These are phyloP conservation scores for Theristicus caerulescens DNA, from an alignment of 2,113 vertebrate genomes.

Conservation along the genomic window DNA sequence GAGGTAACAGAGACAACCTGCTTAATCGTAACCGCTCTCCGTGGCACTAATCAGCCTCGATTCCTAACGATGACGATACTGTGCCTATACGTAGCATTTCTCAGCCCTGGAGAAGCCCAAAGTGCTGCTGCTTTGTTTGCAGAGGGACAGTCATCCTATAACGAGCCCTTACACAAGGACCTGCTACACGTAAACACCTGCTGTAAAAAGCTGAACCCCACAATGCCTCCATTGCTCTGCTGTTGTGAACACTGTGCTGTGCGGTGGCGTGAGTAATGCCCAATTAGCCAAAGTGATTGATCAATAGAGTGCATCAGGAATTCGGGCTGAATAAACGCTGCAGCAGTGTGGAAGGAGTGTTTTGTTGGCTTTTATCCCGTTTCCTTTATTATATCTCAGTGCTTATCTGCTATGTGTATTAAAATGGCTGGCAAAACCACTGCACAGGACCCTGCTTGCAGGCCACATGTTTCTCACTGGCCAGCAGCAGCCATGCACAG, in stretches of 20 bases:
- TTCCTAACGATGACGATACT: background rate
- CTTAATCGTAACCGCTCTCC: background rate
- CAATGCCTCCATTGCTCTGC: background rate
- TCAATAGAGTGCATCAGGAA: constrained; percentile 1
- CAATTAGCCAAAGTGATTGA: constrained; percentile 36
- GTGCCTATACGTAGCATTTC: background rate
- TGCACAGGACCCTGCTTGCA: background rate
- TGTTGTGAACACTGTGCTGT: background rate
- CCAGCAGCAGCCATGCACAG: background rate
- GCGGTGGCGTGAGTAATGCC: background rate
- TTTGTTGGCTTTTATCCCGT: background rate
- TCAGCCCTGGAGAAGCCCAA: background rate
- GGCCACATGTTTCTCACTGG: background rate
- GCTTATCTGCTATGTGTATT: background rate
- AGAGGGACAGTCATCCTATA: background rate
- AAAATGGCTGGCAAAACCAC: constrained; percentile 19
- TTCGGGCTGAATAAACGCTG: background rate
- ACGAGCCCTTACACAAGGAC: background rate
- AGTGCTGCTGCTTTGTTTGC: background rate
- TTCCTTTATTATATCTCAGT: background rate
- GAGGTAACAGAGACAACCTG: background rate
- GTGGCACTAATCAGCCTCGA: background rate
- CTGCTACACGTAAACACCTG: background rate
- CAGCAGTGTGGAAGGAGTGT: background rate
- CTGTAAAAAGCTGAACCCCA: background rate